A percentile compares a stretch with the other conserved stretches of the same genome.
Conservation (phyloP, 2,113 vertebrate species). For the Phrynosoma blainvillii region DNA sequence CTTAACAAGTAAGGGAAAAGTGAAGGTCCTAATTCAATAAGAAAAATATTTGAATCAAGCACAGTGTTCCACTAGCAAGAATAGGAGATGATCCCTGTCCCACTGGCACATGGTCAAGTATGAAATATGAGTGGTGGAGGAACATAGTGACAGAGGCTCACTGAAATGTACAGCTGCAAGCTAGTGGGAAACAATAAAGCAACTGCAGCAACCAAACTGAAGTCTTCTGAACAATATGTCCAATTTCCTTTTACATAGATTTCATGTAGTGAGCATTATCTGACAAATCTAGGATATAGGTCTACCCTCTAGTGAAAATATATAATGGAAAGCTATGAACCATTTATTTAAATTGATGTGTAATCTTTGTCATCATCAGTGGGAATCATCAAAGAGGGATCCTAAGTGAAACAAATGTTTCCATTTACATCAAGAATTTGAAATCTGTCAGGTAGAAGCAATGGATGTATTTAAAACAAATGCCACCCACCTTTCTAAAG, state of each 20-base stretch:
- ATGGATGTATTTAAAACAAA: conserved; percentile 8
- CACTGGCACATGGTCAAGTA: too few species aligned
- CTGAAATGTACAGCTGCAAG: too few species aligned
- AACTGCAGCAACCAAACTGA: not conserved
- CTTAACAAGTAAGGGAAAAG: not conserved
- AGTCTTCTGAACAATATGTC: not conserved
- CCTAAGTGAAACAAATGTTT: not conserved
- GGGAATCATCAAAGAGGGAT: not conserved
- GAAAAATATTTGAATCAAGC: not conserved
- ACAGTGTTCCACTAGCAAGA: not conserved
- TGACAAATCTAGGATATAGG: not conserved
- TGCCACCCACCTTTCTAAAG: conserved; percentile 12
- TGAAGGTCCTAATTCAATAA: not conserved
- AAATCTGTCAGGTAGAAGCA: conserved; percentile 41
- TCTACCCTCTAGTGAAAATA: not conserved
- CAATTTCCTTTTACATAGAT: not conserved
- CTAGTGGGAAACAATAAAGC: not conserved
- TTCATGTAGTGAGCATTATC: not conserved
- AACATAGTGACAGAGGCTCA: too few species aligned
- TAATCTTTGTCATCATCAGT: not conserved
- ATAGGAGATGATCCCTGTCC: not conserved
- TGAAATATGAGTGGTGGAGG: too few species aligned
- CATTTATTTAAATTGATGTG: not conserved
- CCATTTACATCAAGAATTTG: conserved; percentile 8
- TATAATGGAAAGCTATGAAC: not conserved